phyloP scores from a whole-genome alignment of 2,797 vertebrate species.

The Eremophila alpestris region DNA sequence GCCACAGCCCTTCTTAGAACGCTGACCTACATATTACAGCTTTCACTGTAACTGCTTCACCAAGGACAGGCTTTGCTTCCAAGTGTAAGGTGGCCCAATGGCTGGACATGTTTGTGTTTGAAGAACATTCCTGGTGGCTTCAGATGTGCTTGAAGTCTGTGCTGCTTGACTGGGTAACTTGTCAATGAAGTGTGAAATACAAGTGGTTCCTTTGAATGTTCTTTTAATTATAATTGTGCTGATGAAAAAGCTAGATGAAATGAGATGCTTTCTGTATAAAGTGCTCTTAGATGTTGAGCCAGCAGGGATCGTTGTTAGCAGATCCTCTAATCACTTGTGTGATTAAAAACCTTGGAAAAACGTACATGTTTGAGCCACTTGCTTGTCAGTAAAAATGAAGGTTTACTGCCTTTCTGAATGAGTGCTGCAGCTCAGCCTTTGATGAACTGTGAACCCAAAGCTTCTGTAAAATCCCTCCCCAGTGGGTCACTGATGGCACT shows the following conservation, averaged over 20 bases:
- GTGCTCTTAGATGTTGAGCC: neutral
- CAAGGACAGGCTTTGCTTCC: neutral
- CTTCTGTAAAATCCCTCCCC: neutral
- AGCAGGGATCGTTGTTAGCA: neutral
- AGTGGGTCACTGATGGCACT: neutral
- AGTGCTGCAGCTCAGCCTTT: neutral
- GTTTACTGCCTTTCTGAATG: neutral
- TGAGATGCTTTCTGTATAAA: neutral
- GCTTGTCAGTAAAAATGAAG: neutral
- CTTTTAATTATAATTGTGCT: neutral
- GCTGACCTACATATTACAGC: constrained; percentile 23
- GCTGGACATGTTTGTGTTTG: neutral
- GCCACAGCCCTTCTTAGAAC: neutral
- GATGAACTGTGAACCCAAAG: neutral
- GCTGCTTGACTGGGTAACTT: neutral
- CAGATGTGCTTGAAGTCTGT: neutral
- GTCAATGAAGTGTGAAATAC: neutral
- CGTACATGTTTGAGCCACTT: neutral
- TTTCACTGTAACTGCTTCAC: neutral
- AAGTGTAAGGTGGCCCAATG: neutral
- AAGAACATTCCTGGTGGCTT: neutral
- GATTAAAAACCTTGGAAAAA: constrained; percentile 10
- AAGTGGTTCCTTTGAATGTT: neutral
- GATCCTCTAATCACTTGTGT: neutral
- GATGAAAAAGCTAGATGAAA: neutral